Evolutionary conservation across 2,797 vertebrate species (phyloP).

Genomic region (Epinephelus awoara): DNA sequence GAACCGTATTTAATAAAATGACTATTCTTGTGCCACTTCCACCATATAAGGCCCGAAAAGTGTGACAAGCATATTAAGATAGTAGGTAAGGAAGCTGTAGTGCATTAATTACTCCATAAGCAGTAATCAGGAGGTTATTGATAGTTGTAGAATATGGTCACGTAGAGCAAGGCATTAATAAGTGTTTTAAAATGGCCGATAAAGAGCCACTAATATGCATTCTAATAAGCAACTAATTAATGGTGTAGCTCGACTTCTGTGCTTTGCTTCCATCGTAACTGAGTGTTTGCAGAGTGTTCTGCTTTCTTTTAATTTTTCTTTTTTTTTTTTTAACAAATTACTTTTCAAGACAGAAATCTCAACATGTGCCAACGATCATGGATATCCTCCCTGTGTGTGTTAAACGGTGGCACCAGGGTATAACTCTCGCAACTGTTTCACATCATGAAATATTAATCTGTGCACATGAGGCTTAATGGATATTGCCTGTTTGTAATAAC

Average conservation of each 20-base stretch:
- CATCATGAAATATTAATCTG: constrained; percentile 53
- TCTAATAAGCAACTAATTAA: no score
- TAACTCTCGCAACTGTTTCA: constrained; percentile 36
- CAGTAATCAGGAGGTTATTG: no score
- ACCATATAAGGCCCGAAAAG: no score
- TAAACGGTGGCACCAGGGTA: constrained; percentile 1
- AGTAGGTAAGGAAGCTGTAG: no score
- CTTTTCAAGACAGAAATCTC: constrained; percentile 14
- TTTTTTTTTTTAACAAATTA: constrained; percentile 35
- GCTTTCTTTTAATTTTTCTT: not conserved
- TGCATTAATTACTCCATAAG: no score
- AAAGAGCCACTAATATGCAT: no score
- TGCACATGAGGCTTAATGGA: constrained; percentile 39
- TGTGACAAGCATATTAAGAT: no score
- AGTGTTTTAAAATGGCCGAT: no score
- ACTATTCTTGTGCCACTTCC: no score
- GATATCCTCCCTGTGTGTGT: constrained; percentile 20
- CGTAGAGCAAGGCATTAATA: no score
- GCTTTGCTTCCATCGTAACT: constrained; percentile 46
- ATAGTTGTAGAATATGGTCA: no score
- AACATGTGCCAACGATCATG: constrained; percentile 26
- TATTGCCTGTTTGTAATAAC: constrained; percentile 52
- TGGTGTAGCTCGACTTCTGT: constrained; percentile 1
- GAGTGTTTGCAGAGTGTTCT: constrained; percentile 18
- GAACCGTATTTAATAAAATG: no score